phyloP scores from a whole-genome alignment of 2,888 invertebrate genomes.

The Melipona bicolor region DNA sequence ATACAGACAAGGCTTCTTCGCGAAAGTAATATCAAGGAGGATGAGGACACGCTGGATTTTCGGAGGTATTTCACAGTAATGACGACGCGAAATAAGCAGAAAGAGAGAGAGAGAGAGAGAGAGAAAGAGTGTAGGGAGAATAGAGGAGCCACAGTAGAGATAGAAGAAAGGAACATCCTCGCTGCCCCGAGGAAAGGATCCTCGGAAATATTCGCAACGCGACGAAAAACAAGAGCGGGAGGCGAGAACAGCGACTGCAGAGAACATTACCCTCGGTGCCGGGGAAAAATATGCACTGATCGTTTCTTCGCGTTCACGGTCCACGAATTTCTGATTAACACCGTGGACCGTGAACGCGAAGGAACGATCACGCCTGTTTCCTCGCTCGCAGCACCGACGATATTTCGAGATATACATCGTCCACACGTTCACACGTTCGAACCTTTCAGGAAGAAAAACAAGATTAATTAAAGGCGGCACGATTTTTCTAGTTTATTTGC shows the following conservation, averaged over 20 bases:
- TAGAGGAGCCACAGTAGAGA: constrained; percentile 31
- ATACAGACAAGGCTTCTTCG: constrained; percentile 62
- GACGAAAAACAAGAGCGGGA: background rate
- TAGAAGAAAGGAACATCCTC: constrained; percentile 11
- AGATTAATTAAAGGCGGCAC: constrained; percentile 24
- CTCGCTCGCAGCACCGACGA: background rate
- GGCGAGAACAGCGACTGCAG: background rate
- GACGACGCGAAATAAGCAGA: constrained; percentile 64
- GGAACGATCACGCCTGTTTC: background rate
- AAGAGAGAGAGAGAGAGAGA: constrained; percentile 32
- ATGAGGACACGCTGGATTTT: constrained; percentile 60
- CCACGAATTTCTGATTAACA: constrained; percentile 25
- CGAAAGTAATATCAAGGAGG: constrained; percentile 62
- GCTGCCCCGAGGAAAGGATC: constrained; percentile 33
- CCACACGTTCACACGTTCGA: background rate
- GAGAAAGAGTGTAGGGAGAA: constrained; percentile 17
- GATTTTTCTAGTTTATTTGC: constrained; percentile 20
- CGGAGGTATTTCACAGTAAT: constrained; percentile 68
- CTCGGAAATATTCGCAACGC: constrained; percentile 55
- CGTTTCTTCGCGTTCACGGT: constrained; percentile 11
- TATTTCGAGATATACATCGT: constrained; percentile 7
- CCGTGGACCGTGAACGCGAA: background rate
- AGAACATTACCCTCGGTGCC: background rate
- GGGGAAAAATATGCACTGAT: constrained; percentile 22
- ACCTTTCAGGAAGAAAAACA: background rate